A percentile compares a stretch with the other conserved stretches of the same genome.
Evolutionary conservation across 64 coral and sea anemone species (phyloP).

Genomic region (Cladopsammia gracilis): DNA sequence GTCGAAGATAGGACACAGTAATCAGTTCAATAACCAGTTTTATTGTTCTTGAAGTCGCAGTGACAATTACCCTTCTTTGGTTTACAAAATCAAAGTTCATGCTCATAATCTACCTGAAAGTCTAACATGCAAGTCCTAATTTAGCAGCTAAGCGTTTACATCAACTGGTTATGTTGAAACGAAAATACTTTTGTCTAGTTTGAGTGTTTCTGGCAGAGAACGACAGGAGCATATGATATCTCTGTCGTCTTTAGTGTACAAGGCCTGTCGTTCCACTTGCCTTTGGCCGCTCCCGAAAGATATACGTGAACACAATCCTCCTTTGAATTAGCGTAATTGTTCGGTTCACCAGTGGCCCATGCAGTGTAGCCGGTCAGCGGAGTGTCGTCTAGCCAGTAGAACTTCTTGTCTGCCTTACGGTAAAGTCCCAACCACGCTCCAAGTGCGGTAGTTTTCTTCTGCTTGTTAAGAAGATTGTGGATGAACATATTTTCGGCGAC

Average conservation of each 20-base stretch:
- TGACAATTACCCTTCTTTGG: not conserved
- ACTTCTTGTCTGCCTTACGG: not conserved
- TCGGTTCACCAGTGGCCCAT: not conserved
- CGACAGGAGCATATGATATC: not conserved
- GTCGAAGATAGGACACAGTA: not conserved
- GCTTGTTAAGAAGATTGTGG: too few species aligned
- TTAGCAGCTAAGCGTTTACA: not conserved
- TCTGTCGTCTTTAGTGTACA: not conserved
- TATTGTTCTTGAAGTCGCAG: not conserved
- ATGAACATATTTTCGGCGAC: not conserved
- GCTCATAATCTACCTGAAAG: too few species aligned
- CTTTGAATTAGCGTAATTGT: not conserved
- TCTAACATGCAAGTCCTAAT: not conserved
- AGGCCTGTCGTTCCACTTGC: not conserved
- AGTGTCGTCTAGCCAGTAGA: constrained; percentile 24
- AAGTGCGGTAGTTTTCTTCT: too few species aligned
- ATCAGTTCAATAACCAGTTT: not conserved
- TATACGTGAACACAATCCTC: not conserved
- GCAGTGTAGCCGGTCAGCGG: not conserved
- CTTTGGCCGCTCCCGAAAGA: not conserved
- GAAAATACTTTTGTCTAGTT: not conserved
- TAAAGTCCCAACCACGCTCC: too few species aligned
- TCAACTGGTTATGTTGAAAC: too few species aligned
- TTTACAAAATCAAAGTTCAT: too few species aligned
- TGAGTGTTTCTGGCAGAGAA: constrained; percentile 14